Base-by-base conservation (phyloP, 2,113 vertebrate genomes). In the Chaetura pelagica region DNA sequence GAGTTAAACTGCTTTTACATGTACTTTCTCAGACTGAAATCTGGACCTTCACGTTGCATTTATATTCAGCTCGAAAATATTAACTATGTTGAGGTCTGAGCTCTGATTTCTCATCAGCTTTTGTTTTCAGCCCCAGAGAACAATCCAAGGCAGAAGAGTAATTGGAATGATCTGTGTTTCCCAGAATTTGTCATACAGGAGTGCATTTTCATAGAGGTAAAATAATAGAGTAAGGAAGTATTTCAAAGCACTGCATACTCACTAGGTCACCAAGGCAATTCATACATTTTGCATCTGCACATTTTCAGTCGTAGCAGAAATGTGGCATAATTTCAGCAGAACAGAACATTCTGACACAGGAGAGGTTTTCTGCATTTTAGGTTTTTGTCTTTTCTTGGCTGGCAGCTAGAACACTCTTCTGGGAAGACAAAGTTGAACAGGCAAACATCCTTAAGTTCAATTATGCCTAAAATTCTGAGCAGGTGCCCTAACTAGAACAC, bases 341-440 rank as follows among this genome's bases (percentile, higher is more conserved):
- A 52, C 17, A 29, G 57, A 68, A 2, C 19, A 63, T 67, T 92
- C 52, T 75, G 74, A 64, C 10, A 68, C 14, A 40, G 15, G 4
- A 55, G 7, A 51, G 6, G 1, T 11, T 84, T 90, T 24, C 26
- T 17, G 1, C 3, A 0, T 24, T 91, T 85, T n/a, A 5, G 0
- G 7, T 8, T 55, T 44, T 69, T 69, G 4, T 1, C 1, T 16
- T 48, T 35, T 63, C 77, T 88, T 77, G 24, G 1, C 16, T 75
- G 15, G 6, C 58, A 18, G 2, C 10, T 61, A 46, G 19, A 77
- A 64, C 2, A 73, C 12, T 21, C 8, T 61, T 58, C n/a, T 69
- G 24, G 46, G 27, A 66, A 92, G 19, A 26, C 3, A 22, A 15
- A 49, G 1, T 32, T 74, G 8, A 32, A 58, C 17, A 66, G 16